Base-by-base conservation (phyloP, 1,140 invertebrate genomes). In the Holcopasites calliopsidis region DNA sequence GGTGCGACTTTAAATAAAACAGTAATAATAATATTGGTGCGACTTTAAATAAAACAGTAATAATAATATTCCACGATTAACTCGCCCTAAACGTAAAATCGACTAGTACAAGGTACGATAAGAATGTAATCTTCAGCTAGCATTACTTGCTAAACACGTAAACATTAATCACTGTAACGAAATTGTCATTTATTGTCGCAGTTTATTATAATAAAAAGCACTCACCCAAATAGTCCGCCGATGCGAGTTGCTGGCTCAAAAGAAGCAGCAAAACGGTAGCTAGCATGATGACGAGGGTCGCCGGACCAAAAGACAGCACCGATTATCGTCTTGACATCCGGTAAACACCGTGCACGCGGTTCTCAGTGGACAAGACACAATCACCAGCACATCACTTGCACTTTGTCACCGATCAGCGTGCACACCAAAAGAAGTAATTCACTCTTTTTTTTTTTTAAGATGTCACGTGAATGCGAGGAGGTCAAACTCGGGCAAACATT, bases 201-300 rank as follows among this genome's bases (percentile, higher is more conserved):
- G n/a, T n/a, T n/a, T n/a, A n/a, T n/a, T n/a, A n/a, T n/a, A n/a
- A n/a, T n/a, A n/a, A n/a, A 44, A 38, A 11, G 21, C 5, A 77
- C 76, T 86, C 78, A 89, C 88, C 87, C 58, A 89, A 85, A 81
- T 80, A 79, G 42, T 87, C 85, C 16, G 82, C 68, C 31, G 47
- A 26, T 42, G 64, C 79, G 8, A 76, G 57, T 31, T 42, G 72
- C 47, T 80, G 82, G 21, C 73, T 60, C 55, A 84, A 62, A 7
- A 88, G 72, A 2, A 86, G 47, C 31, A 84, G 57, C 44, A 80
- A 55, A 13, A 80, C 47, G 55, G 80, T 68, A 54, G 69, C 55
- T 71, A 82, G 55, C 86, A 87, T 84, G 77, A 69, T 83, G 81
- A 62, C 76, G 58, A 38, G 21, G 44, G 35, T 44, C 52, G 42